Percentiles rank a stretch among this genome's conserved stretches.
phyloP scores from a whole-genome alignment of 1,140 invertebrate species.

The Aricia agestis region DNA sequence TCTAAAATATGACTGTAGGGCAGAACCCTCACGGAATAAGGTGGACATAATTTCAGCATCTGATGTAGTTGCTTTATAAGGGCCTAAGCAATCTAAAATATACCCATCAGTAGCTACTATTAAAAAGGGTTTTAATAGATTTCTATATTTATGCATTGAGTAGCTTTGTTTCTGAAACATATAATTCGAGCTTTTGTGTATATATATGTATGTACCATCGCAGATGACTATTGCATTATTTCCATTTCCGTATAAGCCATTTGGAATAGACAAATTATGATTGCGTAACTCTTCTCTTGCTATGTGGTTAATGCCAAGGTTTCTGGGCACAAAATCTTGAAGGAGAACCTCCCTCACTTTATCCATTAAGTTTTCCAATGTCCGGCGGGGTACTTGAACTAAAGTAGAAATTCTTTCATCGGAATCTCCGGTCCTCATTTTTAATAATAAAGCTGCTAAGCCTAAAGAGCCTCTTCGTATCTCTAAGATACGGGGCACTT shows the following conservation, averaged over 20 bases:
- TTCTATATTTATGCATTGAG: no score
- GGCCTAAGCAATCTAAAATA: no score
- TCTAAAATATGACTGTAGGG: no score
- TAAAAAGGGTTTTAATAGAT: no score
- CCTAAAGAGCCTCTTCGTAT: constrained; percentile 15
- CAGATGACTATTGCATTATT: not conserved
- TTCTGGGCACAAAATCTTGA: constrained; percentile 16
- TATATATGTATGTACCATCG: no score
- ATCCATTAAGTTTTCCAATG: constrained; percentile 22
- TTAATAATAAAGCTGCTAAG: constrained; percentile 24
- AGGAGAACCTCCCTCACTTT: constrained; percentile 19
- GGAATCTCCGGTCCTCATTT: constrained; percentile 29
- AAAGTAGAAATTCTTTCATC: constrained; percentile 24
- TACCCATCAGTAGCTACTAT: no score
- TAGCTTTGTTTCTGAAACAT: no score
- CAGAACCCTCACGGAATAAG: no score
- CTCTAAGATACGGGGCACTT: constrained; percentile 16
- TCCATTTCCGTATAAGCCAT: not conserved
- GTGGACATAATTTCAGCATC: no score
- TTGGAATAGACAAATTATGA: not conserved
- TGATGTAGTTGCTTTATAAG: no score
- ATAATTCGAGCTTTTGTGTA: no score
- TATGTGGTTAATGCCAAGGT: not conserved
- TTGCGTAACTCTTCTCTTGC: not conserved
- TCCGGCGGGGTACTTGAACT: constrained; percentile 20